Base-by-base conservation (phyloP, 2,888 invertebrate species). In the Oligia strigilis region DNA sequence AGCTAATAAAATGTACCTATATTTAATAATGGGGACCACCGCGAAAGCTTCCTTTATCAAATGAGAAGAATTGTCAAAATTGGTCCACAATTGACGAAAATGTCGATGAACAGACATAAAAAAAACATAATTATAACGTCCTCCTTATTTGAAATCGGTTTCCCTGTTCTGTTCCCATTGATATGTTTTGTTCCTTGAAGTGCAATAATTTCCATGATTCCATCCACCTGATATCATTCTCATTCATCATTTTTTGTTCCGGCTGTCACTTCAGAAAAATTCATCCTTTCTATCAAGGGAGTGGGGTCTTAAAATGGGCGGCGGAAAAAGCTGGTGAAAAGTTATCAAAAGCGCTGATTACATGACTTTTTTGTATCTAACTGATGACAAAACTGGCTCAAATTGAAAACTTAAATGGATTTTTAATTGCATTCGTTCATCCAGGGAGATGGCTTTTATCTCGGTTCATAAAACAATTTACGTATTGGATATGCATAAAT, bases 401-500 rank as follows among this genome's bases (percentile, higher is more conserved):
- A 87, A 81, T 71, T 80, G 52, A 78, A 81, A 79, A 55, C 49
- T 75, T 64, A 60, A 69, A 74, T 69, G 55, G 66, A n/a, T 67
- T 65, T 87, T 89, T 74, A 84, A 81, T 74, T 74, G 66, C 71
- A 75, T 81, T 75, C 70, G 66, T 78, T 72, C 70, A 81, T 84
- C 72, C 76, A 19, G 64, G 71, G 49, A 60, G 65, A 72, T 74
- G 65, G 67, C 60, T 81, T 80, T 89, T 85, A 87, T 85, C 71
- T 72, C 73, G 17, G 43, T 75, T 55, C 77, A 74, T 84, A 76
- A 87, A 84, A 76, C 84, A 64, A 87, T 87, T 77, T 82, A 81
- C 71, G 81, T 85, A 82, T 83, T 77, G 78, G 78, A 72, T 77
- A 76, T 83, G 65, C 88, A 80, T 83, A 85, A 77, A 89, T 87